Percentiles rank a stretch among this genome's conserved stretches.
phyloP scores from a whole-genome alignment of 2,113 vertebrate genomes.

The Circaetus gallicus region DNA sequence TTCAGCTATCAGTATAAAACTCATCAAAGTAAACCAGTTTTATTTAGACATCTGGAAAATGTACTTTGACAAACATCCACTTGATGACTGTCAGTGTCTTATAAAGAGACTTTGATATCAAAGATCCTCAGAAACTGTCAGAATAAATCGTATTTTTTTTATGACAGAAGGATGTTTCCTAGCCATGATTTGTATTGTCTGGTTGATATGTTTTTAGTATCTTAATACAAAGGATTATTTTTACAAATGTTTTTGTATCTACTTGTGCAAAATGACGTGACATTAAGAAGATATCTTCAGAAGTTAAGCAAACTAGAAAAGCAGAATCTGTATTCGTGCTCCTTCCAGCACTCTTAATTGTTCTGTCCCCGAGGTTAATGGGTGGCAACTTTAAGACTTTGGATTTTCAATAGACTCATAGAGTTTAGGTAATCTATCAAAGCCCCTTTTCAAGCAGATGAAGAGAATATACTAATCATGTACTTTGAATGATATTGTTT shows the following conservation, averaged over 20 bases:
- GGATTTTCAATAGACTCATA: constrained; percentile 17
- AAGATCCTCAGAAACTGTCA: constrained; percentile 65
- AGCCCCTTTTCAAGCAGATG: constrained; percentile 1
- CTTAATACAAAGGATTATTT: constrained; percentile 59
- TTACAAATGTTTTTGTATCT: constrained; percentile 42
- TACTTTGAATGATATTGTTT: constrained; percentile 28
- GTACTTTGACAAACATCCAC: constrained; percentile 69
- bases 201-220: constrained; percentile 49
- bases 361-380: not conserved
- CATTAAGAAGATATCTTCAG: not conserved
- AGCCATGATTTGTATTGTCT: constrained; percentile 64
- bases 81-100: constrained; percentile 68
- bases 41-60: constrained; percentile 75
- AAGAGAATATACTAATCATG: not conserved
- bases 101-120: constrained; percentile 70
- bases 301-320: not conserved
- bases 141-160: constrained; percentile 52
- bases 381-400: constrained; percentile 36
- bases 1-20: constrained; percentile 55
- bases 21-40: constrained; percentile 69
- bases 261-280: constrained; percentile 34
- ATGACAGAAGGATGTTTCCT: constrained; percentile 57
- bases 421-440: not conserved
- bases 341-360: not conserved
- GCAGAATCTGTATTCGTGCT: not conserved